Base-by-base conservation (phyloP, 2,888 invertebrate genomes). In the Thalpophila matura region DNA sequence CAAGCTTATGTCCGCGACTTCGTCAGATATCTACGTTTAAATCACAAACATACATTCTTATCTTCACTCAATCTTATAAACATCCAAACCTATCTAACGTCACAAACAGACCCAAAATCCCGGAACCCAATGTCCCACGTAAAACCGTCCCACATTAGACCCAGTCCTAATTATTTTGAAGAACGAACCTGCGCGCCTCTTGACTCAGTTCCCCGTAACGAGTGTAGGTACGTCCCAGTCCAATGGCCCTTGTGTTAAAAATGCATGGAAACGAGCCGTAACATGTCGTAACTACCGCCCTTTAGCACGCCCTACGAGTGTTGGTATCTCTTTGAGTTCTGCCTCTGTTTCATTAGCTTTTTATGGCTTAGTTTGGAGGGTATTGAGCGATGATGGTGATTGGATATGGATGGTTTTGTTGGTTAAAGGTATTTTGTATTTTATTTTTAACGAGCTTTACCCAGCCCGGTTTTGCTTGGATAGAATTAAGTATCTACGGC, bases 191-290 rank as follows among this genome's bases (percentile, higher is more conserved):
- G 40, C 38, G 54, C 40, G 26, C 12, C 89, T 89, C 87, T 88
- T 88, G 89, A 87, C 80, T 79, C 79, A 87, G 86, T 80, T 78
- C 74, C 64, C 74, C 69, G 78, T 86, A 86, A 87, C 86, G 86
- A 88, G 69, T 55, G 31, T 45, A 65, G 5, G 9, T 24, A 24
- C 68, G 66, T 46, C 64, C 51, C 74, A 62, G 51, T 49, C 77
- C 78, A 82, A 81, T 71, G 75, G 74, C 70, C 42, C 83, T 87
- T 74, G 76, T 75, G 82, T 87, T 86, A 86, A 86, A 88, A 88
- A 88, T 87, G 86, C 84, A 85, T 68, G 80, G 79, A 82, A 87
- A 85, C 86, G 81, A 84, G 81, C 66, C 66, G 65, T 81, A 79
- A 77, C 78, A 71, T 63, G 73, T 59, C 55, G 59, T 73, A 69